Percentiles rank a stretch among this genome's conserved stretches.
These are phyloP conservation scores for Anastrepha obliqua DNA, from an alignment of 1,140 invertebrate genomes.

Conservation along the genomic window DNA sequence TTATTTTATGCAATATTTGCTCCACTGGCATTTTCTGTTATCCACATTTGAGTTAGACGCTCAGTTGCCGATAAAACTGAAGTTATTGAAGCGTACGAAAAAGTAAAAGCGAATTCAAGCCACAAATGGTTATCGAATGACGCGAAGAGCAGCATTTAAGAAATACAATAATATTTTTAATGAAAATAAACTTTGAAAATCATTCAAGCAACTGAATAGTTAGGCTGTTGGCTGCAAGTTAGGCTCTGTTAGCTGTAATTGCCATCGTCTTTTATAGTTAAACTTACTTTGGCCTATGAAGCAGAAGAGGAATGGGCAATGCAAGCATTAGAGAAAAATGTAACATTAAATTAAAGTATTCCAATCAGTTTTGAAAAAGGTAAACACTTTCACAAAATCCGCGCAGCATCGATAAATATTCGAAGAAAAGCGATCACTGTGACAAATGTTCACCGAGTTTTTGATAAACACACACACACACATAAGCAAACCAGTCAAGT, in stretches of 20 bases:
- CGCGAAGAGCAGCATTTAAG: not conserved
- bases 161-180: slow-evolving; percentile 7
- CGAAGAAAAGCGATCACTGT: not conserved
- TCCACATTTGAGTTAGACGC: not conserved
- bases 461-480: not conserved
- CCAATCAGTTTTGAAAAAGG: slow-evolving; percentile 5
- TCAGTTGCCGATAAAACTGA: not conserved
- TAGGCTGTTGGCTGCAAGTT: not conserved
- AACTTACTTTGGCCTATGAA: not conserved
- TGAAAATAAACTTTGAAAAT: not conserved
- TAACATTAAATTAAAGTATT: not conserved
- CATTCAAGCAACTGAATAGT: no score
- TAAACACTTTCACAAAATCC: slow-evolving; percentile 39
- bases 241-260: not conserved
- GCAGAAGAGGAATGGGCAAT: not conserved
- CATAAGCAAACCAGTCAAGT: not conserved
- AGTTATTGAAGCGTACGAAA: slow-evolving; percentile 14
- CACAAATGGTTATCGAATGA: slow-evolving; percentile 26
- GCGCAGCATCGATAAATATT: not conserved
- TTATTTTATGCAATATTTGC: not conserved
- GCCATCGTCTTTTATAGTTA: not conserved
- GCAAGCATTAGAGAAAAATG: not conserved
- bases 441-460: slow-evolving; percentile 12
- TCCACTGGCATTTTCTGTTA: no score
- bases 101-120: slow-evolving; percentile 7